Evolutionary conservation across 2,113 vertebrate genomes (phyloP), one percentile per base, ranked within the genome.

Genomic region (Drymodes brunneopygia): DNA sequence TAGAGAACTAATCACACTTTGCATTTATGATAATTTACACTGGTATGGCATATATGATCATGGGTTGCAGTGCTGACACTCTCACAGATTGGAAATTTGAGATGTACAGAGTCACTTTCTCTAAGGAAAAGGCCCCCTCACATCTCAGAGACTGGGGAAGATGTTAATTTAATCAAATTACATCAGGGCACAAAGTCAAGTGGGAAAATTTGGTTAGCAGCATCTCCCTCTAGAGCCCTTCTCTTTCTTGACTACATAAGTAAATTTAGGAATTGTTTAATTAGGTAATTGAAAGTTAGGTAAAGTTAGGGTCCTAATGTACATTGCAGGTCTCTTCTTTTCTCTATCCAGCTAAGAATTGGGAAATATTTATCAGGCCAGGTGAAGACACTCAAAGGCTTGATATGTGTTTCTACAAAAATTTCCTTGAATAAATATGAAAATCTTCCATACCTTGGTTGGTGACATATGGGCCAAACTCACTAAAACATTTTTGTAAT

Each of bases 81-180:
- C 11, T 62, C 67, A 88, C 15, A 57, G 54, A 72, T 8, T 2
- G 1, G 45, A 60, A 81, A 90, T 90, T 48, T 90, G 40, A 75
- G 28, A 48, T 15, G 12, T 62, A 54, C 2, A 18, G 47, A 33
- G 53, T 86, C 36, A 81, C n/a, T 9, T 93, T 90, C 56, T 70
- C 31, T 40, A 50, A 60, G n/a, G 23, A 19, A 94, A 71, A 74
- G 12, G 5, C 48, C 28, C 28, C 12, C 5, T n/a, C 19, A 19
- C 0, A 0, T 79, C 44, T 64, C 44, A 56, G 24, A 58, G 28
- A 53, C 18, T 3, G 2, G 22, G 36, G 24, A 73, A 90, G 42
- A 67, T 36, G 12, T 62, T 28, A 54, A 8, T 82, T 95, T 93
- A 64, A 83, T 86, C 67, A 93, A 51, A 66, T 78, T 81, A 64